phyloP scores from a whole-genome alignment of 1,140 invertebrate genomes.

The Pentalonia nigronervosa region DNA sequence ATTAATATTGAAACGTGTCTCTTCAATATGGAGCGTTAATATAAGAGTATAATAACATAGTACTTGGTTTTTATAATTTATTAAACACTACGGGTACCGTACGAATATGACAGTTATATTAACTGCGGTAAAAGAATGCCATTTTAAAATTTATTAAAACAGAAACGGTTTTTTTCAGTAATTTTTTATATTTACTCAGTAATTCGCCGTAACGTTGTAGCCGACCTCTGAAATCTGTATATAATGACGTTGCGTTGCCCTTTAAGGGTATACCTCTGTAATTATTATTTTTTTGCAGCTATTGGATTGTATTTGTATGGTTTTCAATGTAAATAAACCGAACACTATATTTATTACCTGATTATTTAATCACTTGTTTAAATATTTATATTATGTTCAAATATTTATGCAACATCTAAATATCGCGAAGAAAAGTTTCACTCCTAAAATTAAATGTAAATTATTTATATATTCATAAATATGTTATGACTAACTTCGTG shows the following conservation, averaged over 20 bases:
- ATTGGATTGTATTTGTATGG: background rate
- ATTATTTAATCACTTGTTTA: background rate
- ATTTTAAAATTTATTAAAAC: background rate
- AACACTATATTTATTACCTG: background rate
- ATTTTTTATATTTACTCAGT: background rate
- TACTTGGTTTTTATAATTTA: background rate
- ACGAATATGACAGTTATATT: background rate
- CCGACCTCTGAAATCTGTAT: background rate
- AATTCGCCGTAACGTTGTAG: background rate
- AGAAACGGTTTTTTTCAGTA: background rate
- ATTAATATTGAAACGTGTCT: background rate
- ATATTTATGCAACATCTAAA: conserved; percentile 12
- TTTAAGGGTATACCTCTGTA: background rate
- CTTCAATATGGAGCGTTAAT: background rate
- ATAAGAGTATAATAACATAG: background rate
- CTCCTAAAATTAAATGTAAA: background rate
- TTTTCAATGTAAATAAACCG: conserved; percentile 19
- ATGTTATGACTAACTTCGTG: background rate
- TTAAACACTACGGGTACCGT: background rate
- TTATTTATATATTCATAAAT: background rate
- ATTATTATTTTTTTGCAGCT: background rate
- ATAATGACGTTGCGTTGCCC: background rate
- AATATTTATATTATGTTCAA: conserved; percentile 3
- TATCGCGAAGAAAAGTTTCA: conserved; percentile 9
- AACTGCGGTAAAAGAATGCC: background rate